Conservation (phyloP, 2,888 invertebrate genomes). For the Lasiommata megera region DNA sequence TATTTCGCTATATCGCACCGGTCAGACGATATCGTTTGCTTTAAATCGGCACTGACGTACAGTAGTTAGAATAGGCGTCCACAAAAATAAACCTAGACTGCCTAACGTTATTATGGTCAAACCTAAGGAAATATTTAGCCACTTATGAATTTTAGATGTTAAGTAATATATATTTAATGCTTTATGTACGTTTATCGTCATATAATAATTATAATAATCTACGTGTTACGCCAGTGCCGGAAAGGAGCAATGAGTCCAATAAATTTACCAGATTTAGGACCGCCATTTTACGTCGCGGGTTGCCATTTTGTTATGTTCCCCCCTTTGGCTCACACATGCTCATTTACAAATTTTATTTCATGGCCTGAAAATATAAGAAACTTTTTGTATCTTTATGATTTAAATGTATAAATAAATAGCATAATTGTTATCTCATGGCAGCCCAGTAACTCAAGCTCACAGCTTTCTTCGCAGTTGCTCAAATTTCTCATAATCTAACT, state of each 20-base stretch:
- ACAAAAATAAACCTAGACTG: constrained; percentile 34
- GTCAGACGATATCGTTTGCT: constrained; percentile 42
- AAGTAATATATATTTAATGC: constrained; percentile 37
- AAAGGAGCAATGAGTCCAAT: constrained; percentile 39
- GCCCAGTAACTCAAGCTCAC: constrained; percentile 68
- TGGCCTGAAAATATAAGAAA: constrained; percentile 14
- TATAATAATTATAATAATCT: constrained; percentile 18
- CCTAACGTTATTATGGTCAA: constrained; percentile 31
- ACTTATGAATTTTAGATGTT: constrained; percentile 38
- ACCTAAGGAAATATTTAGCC: constrained; percentile 35
- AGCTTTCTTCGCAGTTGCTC: constrained; percentile 78
- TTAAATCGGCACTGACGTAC: constrained; percentile 38
- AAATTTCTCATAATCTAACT: constrained; percentile 58
- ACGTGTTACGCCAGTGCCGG: constrained; percentile 47
- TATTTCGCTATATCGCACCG: constrained; percentile 57
- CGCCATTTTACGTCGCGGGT: constrained; percentile 54
- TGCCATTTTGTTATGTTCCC: constrained; percentile 44
- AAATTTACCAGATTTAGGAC: constrained; percentile 43
- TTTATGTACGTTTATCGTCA: constrained; percentile 33
- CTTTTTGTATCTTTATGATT: background rate
- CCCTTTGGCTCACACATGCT: constrained; percentile 6
- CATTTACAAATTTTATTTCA: constrained; percentile 24
- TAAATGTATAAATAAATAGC: constrained; percentile 5
- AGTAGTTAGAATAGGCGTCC: constrained; percentile 31
- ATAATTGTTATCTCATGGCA: constrained; percentile 44